phyloP scores from a whole-genome alignment of 2,797 vertebrate genomes.

The Semaprochilodus insignis region DNA sequence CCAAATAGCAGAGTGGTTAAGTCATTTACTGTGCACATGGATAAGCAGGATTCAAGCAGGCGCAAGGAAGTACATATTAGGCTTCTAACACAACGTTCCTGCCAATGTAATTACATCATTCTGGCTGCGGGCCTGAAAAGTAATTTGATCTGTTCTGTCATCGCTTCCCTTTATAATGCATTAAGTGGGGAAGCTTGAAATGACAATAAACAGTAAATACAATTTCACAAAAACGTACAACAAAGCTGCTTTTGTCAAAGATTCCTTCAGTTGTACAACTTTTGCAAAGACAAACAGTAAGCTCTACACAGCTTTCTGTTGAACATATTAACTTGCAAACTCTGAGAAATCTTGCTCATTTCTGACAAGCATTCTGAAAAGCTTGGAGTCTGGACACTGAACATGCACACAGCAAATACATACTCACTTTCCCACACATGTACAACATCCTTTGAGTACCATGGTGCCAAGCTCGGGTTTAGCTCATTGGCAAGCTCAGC shows the following conservation, averaged over 20 bases:
- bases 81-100: neutral
- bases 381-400: neutral
- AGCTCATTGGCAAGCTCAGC: slow-evolving; percentile 16
- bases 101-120: no score
- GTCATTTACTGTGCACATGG: neutral
- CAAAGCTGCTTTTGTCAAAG: no score
- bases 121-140: neutral
- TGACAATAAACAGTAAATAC: no score
- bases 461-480: slow-evolving; percentile 31
- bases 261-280: no score
- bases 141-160: neutral
- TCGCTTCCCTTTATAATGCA: neutral
- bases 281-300: no score
- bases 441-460: slow-evolving; percentile 4
- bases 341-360: no score
- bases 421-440: slow-evolving; percentile 36
- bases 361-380: no score
- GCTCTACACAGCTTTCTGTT: no score
- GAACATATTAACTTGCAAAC: no score
- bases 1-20: neutral
- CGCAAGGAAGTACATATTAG: neutral
- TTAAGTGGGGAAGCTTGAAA: no score
- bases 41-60: neutral
- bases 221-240: no score
- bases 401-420: slow-evolving; percentile 28